Percentiles rank a stretch among this genome's conserved stretches.
These are phyloP conservation scores for Petrocephalus microphthalmus DNA, from an alignment of 2,113 vertebrate species.

Conservation along the genomic window DNA sequence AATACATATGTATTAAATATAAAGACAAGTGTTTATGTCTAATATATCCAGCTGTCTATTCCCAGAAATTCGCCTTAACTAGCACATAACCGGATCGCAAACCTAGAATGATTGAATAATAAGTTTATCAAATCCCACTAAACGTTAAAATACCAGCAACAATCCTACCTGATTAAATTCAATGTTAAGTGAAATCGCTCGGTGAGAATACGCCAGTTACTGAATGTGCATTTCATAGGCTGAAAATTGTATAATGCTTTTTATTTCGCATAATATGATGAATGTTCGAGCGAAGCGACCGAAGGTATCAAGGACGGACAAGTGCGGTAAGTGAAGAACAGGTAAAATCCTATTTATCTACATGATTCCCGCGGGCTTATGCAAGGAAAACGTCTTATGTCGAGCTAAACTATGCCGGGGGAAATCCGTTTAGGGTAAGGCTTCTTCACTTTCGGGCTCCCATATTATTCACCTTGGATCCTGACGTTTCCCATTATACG, in stretches of 20 bases:
- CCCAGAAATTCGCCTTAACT: background rate
- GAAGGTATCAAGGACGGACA: background rate
- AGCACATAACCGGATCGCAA: background rate
- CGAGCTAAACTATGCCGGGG: background rate
- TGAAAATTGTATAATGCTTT: background rate
- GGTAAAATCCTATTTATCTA: background rate
- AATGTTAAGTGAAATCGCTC: background rate
- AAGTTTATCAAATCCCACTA: background rate
- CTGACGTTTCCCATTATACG: constrained; percentile 1
- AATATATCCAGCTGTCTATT: background rate
- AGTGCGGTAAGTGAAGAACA: background rate
- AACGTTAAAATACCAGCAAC: background rate
- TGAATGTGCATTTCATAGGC: background rate
- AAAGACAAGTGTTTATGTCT: background rate
- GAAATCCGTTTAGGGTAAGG: background rate
- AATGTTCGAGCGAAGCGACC: background rate
- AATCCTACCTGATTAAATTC: background rate
- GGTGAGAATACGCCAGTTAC: background rate
- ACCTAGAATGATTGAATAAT: background rate
- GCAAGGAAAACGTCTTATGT: background rate
- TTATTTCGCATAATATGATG: background rate
- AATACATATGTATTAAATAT: background rate
- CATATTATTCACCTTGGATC: background rate
- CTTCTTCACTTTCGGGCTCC: background rate
- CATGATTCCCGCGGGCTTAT: background rate